Evolutionary conservation across 1,140 invertebrate genomes (phyloP).

Genomic region (Lithobius niger): DNA sequence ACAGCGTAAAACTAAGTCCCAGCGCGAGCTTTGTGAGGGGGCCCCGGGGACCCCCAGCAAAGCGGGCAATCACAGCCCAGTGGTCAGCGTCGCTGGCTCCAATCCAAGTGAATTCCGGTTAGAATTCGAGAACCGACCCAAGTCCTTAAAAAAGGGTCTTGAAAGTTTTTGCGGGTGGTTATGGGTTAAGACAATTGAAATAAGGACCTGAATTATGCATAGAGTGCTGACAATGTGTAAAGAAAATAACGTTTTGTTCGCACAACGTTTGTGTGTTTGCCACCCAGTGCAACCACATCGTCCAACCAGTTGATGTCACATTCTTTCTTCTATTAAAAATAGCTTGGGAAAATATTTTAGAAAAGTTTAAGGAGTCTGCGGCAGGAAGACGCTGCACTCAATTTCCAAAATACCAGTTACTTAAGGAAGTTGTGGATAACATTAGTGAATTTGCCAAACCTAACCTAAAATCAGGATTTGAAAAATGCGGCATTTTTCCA

Average conservation of each 20-base stretch:
- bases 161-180: too few relatives aligned
- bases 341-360: slow-evolving; percentile 18
- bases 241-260: slow-evolving; percentile 14
- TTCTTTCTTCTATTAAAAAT: slow-evolving; percentile 28
- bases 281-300: slow-evolving; percentile 31
- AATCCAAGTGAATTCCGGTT: too few relatives aligned
- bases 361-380: not conserved
- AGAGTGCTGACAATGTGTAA: slow-evolving; percentile 8
- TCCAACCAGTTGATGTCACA: slow-evolving; percentile 31
- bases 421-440: not conserved
- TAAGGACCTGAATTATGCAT: too few relatives aligned
- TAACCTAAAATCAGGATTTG: not conserved
- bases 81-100: too few relatives aligned
- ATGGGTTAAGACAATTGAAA: too few relatives aligned
- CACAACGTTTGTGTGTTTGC: slow-evolving; percentile 18
- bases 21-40: too few relatives aligned
- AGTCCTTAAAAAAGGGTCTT: too few relatives aligned
- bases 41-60: too few relatives aligned
- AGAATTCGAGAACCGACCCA: too few relatives aligned
- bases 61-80: too few relatives aligned
- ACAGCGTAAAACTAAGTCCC: too few relatives aligned
- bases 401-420: not conserved
- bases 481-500: not conserved
- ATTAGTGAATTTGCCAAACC: not conserved
- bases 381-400: not conserved